Evolutionary conservation across 2,113 vertebrate genomes (phyloP), one percentile per base, ranked within the genome.

Genomic region (Dascyllus trimaculatus): DNA sequence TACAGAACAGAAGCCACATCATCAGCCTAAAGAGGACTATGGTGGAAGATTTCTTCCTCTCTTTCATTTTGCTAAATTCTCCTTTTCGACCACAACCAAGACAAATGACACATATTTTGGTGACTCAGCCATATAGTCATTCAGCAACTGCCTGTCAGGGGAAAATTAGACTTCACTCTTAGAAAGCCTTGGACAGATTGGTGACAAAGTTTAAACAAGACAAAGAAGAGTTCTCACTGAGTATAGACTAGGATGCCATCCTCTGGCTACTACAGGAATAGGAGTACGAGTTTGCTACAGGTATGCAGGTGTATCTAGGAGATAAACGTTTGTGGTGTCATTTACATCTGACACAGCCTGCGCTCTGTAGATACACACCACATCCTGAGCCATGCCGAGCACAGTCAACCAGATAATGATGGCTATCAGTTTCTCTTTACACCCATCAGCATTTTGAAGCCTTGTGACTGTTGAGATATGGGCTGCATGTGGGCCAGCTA

Each of bases 1-100:
- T 67, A 52, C 29, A 54, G 40, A 81, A 75, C 78, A 84, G 46
- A 78, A 60, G 82, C 82, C 76, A 89, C 81, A 85, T 85, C 85
- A 85, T 53, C 80, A 46, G 32, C 26, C 0, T 43, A 29, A 78
- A 87, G 46, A 0, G 13, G 24, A 71, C 38, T 15, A 29, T 17
- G 45, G 29, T 49, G 45, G 46, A 79, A 59, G 67, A 22, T 72
- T 74, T 62, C 24, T 63, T 69, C 73, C 65, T 49, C 58, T 35
- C 56, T 75, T 65, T 78, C 43, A 65, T 75, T 78, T 80, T 21
- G 49, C 48, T 57, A 61, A 58, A 66, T 81, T 65, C 56, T 84
- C 9, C 18, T 65, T 89, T 75, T 86, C 71, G 19, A 78, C 82
- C 85, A 90, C 72, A 75, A 54, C 67, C 49, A 84, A 71, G 52